A percentile compares a stretch with the other conserved stretches of the same genome.
Evolutionary conservation across 2,797 vertebrate genomes (phyloP).

Genomic region (Myotis myotis): DNA sequence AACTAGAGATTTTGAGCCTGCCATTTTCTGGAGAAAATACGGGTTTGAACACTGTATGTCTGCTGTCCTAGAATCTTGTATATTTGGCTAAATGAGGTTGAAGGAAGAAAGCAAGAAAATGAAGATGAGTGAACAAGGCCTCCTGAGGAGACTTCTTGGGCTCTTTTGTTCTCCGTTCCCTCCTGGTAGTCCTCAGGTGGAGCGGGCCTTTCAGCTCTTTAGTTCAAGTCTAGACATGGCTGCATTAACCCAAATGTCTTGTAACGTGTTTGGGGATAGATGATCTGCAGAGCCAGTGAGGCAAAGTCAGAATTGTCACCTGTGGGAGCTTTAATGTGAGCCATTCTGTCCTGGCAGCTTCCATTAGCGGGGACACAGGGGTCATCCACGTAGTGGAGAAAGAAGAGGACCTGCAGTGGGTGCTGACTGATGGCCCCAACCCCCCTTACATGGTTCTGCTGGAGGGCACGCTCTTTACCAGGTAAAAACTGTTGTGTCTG

Average conservation of each 20-base stretch:
- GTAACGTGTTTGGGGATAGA: neutral
- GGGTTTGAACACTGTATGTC: slow-evolving; percentile 12
- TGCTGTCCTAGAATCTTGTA: neutral
- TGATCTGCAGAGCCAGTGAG: neutral
- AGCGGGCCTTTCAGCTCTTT: neutral
- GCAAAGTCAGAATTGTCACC: neutral
- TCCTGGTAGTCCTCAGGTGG: neutral
- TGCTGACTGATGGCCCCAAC: slow-evolving; percentile 88
- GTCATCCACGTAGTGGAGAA: slow-evolving; percentile 94
- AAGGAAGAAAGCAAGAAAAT: neutral
- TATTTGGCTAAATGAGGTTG: neutral
- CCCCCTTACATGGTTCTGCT: slow-evolving; percentile 94
- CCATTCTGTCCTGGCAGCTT: slow-evolving; percentile 84
- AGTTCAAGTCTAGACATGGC: slow-evolving; percentile 1
- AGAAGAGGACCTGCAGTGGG: slow-evolving; percentile 91
- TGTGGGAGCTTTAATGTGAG: neutral
- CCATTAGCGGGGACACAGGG: slow-evolving; percentile 93
- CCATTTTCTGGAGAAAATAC: slow-evolving; percentile 25
- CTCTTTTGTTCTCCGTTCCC: neutral
- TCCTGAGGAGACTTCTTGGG: neutral
- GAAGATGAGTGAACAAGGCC: neutral
- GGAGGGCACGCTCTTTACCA: slow-evolving; percentile 89
- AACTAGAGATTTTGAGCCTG: slow-evolving; percentile 1
- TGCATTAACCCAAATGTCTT: neutral
- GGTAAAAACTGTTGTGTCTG: slow-evolving; percentile 81